phyloP scores from a whole-genome alignment of 1,140 invertebrate genomes.

The Euglossa dilemma region DNA sequence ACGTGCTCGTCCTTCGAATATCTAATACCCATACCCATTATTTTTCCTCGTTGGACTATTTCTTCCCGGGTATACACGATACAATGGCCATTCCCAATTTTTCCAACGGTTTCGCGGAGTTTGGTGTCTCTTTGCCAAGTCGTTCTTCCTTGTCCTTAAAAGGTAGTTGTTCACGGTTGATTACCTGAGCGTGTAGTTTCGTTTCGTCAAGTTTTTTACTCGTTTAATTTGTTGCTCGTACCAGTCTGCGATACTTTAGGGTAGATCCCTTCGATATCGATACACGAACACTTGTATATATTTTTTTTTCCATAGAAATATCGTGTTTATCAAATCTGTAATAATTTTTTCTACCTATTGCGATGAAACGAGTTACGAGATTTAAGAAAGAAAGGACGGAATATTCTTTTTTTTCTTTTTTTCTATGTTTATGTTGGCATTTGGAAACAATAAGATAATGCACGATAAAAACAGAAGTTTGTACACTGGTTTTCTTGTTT shows the following conservation, averaged over 20 bases:
- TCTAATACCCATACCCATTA: not conserved
- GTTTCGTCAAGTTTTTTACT: slow-evolving; percentile 35
- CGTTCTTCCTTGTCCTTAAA: slow-evolving; percentile 25
- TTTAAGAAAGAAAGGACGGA: no score
- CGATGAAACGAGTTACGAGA: no score
- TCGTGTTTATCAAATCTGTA: not conserved
- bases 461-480: not conserved
- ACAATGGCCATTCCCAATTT: not conserved
- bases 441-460: no score
- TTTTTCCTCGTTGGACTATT: not conserved
- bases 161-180: slow-evolving; percentile 54
- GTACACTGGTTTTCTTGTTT: not conserved
- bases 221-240: not conserved
- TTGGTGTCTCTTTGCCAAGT: slow-evolving; percentile 10
- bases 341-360: not conserved
- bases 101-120: not conserved
- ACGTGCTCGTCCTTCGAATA: slow-evolving; percentile 26
- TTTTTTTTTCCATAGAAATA: no score
- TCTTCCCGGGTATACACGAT: not conserved
- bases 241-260: not conserved
- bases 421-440: no score
- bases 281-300: not conserved
- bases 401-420: no score
- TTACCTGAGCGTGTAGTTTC: slow-evolving; percentile 33
- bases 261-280: not conserved